A percentile compares a stretch with the other conserved stretches of the same genome.
Conservation (phyloP, 2,888 invertebrate species). For the Pyrrhosoma nymphula region DNA sequence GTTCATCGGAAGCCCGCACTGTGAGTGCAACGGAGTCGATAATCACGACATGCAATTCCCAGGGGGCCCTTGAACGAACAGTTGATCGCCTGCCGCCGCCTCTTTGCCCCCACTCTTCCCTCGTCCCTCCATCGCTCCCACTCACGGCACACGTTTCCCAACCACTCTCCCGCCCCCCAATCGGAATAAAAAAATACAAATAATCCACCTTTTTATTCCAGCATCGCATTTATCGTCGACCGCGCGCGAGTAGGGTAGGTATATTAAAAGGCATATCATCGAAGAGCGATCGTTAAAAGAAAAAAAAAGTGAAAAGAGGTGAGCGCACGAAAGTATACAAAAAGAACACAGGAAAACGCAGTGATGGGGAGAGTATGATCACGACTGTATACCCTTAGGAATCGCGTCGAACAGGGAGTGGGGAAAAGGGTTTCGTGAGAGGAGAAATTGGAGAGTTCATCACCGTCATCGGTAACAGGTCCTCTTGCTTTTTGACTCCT, state of each 20-base stretch:
- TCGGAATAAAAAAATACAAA: background rate
- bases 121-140: background rate
- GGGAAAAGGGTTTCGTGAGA: background rate
- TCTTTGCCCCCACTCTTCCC: background rate
- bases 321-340: constrained; percentile 7
- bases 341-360: background rate
- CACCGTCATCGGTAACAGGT: constrained; percentile 47
- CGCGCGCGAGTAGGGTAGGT: too few relatives aligned
- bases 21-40: constrained; percentile 33
- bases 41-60: constrained; percentile 44
- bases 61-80: background rate
- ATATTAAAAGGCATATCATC: constrained; percentile 28
- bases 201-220: background rate
- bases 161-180: background rate
- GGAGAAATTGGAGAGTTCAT: constrained; percentile 18
- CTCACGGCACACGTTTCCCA: background rate
- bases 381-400: background rate
- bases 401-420: background rate
- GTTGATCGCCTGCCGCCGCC: background rate
- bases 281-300: constrained; percentile 37
- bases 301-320: background rate
- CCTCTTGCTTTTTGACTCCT: background rate
- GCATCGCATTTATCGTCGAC: background rate
- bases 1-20: constrained; percentile 19
- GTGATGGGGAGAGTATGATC: background rate